phyloP scores from a whole-genome alignment of 2,888 invertebrate genomes.

The Graphium colonna region DNA sequence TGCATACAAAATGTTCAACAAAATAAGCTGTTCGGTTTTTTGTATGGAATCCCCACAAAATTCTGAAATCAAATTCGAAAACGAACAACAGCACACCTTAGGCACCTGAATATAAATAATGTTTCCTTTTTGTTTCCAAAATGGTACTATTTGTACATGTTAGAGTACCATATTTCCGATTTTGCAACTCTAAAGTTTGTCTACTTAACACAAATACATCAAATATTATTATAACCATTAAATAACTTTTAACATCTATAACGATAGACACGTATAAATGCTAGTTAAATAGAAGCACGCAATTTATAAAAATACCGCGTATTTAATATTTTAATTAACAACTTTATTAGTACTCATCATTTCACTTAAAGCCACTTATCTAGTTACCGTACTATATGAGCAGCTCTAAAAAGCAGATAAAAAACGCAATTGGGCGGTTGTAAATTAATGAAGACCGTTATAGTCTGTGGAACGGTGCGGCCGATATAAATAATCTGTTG shows the following conservation, averaged over 20 bases:
- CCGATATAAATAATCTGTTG: constrained; percentile 46
- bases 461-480: constrained; percentile 1
- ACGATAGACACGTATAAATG: not conserved
- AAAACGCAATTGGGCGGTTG: constrained; percentile 4
- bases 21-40: too few species aligned
- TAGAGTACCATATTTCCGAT: too few species aligned
- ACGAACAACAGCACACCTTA: too few species aligned
- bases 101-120: too few species aligned
- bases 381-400: not conserved
- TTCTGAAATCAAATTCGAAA: too few species aligned
- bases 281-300: not conserved
- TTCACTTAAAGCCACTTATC: constrained; percentile 12
- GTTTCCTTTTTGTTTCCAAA: too few species aligned
- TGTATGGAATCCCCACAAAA: too few species aligned
- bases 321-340: not conserved
- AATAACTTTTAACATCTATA: not conserved
- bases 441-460: constrained; percentile 15
- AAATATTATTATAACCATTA: not conserved
- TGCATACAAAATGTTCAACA: too few species aligned
- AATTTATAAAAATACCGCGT: too few species aligned
- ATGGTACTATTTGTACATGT: too few species aligned
- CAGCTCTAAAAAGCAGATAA: constrained; percentile 14
- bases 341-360: not conserved
- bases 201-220: too few species aligned
- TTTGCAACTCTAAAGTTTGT: too few species aligned